Conservation (phyloP, 1,140 invertebrate genomes). For the Spodoptera frugiperda region DNA sequence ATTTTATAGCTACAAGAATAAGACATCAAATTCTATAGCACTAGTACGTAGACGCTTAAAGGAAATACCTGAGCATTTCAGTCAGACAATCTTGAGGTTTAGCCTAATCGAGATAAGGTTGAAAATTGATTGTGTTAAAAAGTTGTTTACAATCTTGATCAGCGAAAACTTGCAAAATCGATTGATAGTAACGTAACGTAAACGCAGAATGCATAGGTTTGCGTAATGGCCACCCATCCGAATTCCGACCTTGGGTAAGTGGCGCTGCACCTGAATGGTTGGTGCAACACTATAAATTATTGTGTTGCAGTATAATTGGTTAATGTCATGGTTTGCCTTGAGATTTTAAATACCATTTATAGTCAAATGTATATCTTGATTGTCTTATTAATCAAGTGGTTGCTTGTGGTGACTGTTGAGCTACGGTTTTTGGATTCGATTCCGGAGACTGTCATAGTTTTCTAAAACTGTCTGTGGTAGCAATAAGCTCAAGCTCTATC, state of each 20-base stretch:
- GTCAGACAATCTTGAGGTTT: not conserved
- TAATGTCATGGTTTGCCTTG: slow-evolving; percentile 13
- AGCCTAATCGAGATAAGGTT: not conserved
- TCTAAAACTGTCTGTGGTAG: too few relatives aligned
- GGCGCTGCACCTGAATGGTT: not conserved
- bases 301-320: not conserved
- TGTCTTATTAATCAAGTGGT: not conserved
- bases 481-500: too few relatives aligned
- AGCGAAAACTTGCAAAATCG: slow-evolving; percentile 12
- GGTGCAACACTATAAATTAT: slow-evolving; percentile 5
- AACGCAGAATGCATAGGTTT: slow-evolving; percentile 15
- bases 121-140: not conserved
- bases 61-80: not conserved
- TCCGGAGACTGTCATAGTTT: too few relatives aligned
- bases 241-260: slow-evolving; percentile 43
- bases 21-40: not conserved
- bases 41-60: not conserved
- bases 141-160: slow-evolving; percentile 17
- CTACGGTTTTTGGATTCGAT: too few relatives aligned
- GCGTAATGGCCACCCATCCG: slow-evolving; percentile 37
- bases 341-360: not conserved
- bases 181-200: slow-evolving; percentile 11
- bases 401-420: too few relatives aligned
- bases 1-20: too few relatives aligned
- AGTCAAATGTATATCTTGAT: too few relatives aligned